phyloP scores from a whole-genome alignment of 2,797 vertebrate genomes.

The Hemitrygon akajei region DNA sequence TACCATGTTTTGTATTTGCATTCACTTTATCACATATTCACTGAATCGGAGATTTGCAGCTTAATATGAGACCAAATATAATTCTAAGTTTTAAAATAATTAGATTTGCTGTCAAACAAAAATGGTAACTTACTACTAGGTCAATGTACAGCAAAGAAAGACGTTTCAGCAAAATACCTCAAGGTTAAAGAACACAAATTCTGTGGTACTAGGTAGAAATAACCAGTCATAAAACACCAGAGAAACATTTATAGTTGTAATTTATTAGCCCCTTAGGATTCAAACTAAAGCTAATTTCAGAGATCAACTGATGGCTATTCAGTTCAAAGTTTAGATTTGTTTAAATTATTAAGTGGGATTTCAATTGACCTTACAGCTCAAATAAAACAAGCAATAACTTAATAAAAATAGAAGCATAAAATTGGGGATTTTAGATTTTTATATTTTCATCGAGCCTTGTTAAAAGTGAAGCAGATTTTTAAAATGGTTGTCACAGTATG shows the following conservation, averaged over 20 bases:
- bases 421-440: background rate
- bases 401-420: background rate
- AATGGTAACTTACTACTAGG: background rate
- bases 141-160: background rate
- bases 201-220: background rate
- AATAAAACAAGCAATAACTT: background rate
- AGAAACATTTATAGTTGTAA: background rate
- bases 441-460: background rate
- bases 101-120: slow-evolving; percentile 15
- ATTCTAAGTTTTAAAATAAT: background rate
- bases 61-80: background rate
- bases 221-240: slow-evolving; percentile 1
- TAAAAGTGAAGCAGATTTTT: background rate
- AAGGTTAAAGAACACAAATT: background rate
- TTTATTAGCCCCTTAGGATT: background rate
- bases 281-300: background rate
- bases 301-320: too few relatives aligned
- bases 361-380: background rate
- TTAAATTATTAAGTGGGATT: background rate
- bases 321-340: too few relatives aligned
- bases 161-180: background rate
- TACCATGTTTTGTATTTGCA: background rate
- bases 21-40: background rate
- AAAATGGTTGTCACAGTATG: background rate
- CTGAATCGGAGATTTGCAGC: background rate